Percentiles rank a stretch among this genome's conserved stretches.
phyloP scores from a whole-genome alignment of 92 coral and sea anemone species.

The Muricea muricata region DNA sequence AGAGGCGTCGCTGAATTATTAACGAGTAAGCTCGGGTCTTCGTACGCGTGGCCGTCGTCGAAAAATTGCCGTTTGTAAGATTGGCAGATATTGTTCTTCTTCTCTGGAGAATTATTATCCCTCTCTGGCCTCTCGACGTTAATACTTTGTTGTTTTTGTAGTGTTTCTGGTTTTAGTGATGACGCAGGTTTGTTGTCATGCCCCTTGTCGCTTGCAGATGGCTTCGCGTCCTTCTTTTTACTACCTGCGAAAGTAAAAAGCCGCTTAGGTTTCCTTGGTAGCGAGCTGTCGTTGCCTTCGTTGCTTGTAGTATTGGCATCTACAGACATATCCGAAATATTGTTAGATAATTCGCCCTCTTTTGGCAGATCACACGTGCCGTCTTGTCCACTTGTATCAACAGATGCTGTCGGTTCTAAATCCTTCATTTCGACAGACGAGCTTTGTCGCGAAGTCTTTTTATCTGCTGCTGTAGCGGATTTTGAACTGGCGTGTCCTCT shows the following conservation, averaged over 20 bases:
- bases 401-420: constrained; percentile 24
- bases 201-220: not conserved
- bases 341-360: constrained; percentile 53
- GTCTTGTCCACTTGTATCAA: constrained; percentile 22
- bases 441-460: constrained; percentile 26
- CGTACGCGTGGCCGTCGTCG: constrained; percentile 30
- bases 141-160: not conserved
- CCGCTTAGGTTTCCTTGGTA: constrained; percentile 35
- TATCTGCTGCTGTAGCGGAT: constrained; percentile 46
- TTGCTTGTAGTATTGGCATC: constrained; percentile 51
- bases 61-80: constrained; percentile 2
- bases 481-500: constrained; percentile 32
- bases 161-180: not conserved
- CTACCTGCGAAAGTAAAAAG: constrained; percentile 22
- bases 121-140: not conserved
- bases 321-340: constrained; percentile 57
- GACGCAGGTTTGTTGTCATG: not conserved
- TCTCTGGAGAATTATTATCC: not conserved
- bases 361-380: constrained; percentile 45
- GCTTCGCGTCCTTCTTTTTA: constrained; percentile 37
- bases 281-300: constrained; percentile 38
- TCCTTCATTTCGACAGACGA: constrained; percentile 36
- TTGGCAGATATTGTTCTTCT: not conserved
- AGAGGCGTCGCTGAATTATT: constrained; percentile 37
- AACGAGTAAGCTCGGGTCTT: constrained; percentile 14